These are phyloP conservation scores for Neogobius melanostomus DNA, from an alignment of 2,113 vertebrate species.

Conservation along the genomic window DNA sequence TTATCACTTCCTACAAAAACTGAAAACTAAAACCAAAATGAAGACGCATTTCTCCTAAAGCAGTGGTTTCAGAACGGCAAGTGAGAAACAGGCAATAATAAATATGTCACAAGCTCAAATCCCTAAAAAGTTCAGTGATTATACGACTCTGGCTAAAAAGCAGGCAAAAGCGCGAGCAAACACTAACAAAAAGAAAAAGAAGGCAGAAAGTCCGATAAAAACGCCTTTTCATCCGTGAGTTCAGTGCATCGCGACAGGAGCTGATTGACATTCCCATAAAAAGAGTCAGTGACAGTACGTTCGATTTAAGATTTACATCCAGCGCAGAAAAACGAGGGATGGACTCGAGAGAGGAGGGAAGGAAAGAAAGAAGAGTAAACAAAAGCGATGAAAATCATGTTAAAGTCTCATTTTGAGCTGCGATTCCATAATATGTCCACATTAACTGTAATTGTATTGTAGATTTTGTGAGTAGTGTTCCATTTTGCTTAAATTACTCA, in stretches of 20 bases:
- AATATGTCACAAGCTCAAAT: constrained; percentile 57
- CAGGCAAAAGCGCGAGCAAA: constrained; percentile 54
- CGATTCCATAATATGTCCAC: no score
- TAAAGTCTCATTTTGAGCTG: no score
- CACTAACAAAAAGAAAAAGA: constrained; percentile 25
- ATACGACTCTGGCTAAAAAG: constrained; percentile 61
- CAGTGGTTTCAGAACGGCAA: constrained; percentile 37
- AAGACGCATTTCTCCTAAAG: constrained; percentile 6
- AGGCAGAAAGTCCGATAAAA: constrained; percentile 32
- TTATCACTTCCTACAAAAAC: no score
- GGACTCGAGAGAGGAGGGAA: constrained; percentile 6
- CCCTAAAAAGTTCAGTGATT: constrained; percentile 48
- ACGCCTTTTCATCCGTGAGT: constrained; percentile 34
- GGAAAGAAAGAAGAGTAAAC: no score
- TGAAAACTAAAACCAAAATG: not conserved
- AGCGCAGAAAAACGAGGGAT: constrained; percentile 40
- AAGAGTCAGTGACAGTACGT: constrained; percentile 41
- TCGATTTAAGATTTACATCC: constrained; percentile 56
- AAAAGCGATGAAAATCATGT: not conserved
- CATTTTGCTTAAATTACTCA: no score
- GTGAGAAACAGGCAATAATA: constrained; percentile 56
- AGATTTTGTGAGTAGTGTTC: no score
- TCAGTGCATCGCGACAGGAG: constrained; percentile 42
- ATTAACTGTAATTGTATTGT: no score
- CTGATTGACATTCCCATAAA: constrained; percentile 63